Conservation (phyloP, 1,140 invertebrate genomes). For the Oncopeltus fasciatus region DNA sequence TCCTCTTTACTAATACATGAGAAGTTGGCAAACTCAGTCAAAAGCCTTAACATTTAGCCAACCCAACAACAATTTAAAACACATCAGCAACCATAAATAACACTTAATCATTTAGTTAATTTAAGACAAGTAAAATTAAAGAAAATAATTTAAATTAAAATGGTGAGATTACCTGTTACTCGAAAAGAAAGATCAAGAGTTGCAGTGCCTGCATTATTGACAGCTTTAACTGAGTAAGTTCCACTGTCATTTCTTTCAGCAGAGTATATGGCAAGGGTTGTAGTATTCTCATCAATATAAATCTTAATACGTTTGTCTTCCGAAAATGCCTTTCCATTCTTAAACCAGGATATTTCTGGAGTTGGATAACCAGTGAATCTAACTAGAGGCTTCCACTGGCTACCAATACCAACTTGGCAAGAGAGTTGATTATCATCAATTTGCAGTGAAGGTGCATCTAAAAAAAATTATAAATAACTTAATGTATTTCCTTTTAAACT, state of each 20-base stretch:
- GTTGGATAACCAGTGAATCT: slow-evolving; percentile 47
- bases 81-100: no score
- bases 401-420: slow-evolving; percentile 43
- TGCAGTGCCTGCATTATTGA: slow-evolving; percentile 52
- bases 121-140: background rate
- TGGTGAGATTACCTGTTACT: slow-evolving; percentile 51
- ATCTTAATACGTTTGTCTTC: slow-evolving; percentile 37
- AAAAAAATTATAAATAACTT: no score
- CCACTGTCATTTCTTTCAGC: slow-evolving; percentile 44
- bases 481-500: no score
- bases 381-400: slow-evolving; percentile 44
- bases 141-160: background rate
- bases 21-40: no score
- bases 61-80: no score
- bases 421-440: slow-evolving; percentile 42
- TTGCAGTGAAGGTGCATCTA: slow-evolving; percentile 45
- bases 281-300: slow-evolving; percentile 38
- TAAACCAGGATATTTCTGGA: slow-evolving; percentile 48
- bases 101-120: no score
- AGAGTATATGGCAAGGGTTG: slow-evolving; percentile 44
- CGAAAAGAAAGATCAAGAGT: slow-evolving; percentile 54
- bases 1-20: no score
- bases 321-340: slow-evolving; percentile 39
- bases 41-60: no score
- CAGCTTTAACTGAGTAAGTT: slow-evolving; percentile 47